phyloP scores from a whole-genome alignment of 2,113 vertebrate species.

The Telmatochromis sp. region DNA sequence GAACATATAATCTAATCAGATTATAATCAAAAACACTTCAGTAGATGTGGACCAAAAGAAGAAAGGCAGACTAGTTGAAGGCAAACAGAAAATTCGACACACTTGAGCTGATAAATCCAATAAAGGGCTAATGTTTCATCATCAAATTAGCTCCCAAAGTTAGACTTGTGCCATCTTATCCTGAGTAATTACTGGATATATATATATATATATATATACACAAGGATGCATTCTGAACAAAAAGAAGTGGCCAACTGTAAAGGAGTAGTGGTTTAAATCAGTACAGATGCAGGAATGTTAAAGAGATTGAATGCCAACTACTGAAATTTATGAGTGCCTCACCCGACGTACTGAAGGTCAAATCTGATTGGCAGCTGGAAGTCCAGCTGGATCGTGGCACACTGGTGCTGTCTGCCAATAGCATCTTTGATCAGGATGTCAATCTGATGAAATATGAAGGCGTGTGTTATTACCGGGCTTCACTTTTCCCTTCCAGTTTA shows the following conservation, averaged over 20 bases:
- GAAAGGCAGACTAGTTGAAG: background rate
- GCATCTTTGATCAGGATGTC: conserved; percentile 84
- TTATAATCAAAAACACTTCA: background rate
- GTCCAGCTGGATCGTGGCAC: conserved; percentile 90
- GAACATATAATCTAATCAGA: background rate
- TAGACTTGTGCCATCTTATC: background rate
- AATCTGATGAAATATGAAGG: conserved; percentile 65
- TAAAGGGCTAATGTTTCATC: background rate
- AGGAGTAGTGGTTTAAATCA: background rate
- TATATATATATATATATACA: background rate
- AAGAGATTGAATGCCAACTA: background rate
- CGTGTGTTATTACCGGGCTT: background rate
- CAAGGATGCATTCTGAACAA: background rate
- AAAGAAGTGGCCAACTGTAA: background rate
- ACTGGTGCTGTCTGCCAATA: conserved; percentile 83
- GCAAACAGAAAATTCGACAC: background rate
- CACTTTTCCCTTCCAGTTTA: background rate
- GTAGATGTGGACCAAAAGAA: background rate
- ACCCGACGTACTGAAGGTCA: conserved; percentile 80
- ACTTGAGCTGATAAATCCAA: background rate
- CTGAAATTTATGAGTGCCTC: background rate
- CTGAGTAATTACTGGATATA: background rate
- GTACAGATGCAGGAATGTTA: conserved; percentile 13
- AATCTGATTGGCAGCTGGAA: conserved; percentile 90
- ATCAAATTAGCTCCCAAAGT: background rate